Base-by-base conservation (phyloP, 1,140 invertebrate species). In the Bombus superbus region DNA sequence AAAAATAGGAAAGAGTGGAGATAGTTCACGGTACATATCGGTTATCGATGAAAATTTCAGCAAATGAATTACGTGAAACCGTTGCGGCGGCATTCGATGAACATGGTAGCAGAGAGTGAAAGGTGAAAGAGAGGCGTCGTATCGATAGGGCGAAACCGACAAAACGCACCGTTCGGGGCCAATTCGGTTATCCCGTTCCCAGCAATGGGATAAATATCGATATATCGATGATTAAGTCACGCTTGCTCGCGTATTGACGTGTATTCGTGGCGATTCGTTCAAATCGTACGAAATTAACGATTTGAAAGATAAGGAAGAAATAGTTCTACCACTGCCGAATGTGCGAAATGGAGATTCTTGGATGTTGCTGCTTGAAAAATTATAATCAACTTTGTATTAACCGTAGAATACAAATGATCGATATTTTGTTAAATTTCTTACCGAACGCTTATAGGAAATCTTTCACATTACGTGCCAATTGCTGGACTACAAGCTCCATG, bases 41-140 rank as follows among this genome's bases (percentile, higher is more conserved):
- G 40, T 86, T 86, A 75, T 72, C 40, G 85, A 86, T 62, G 57
- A 87, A 88, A 87, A 83, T 87, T 42, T 64, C 68, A 62, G 32
- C 79, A 76, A 69, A 86, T 71, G 40, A 82, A 78, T 88, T 83
- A 44, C 66, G 35, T 32, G 35, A 81, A 35, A 64, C 11, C 25
- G 38, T 73, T 44, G 28, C 11, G 47, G 47, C 3, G 66, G 13
- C 40, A 35, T 68, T 68, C 59, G 35, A 32, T 28, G 35, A n/a
- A 18, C 32, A 25, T n/a, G 11, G 10, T 28, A 32, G 22, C 38
- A 74, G 42, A 25, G 22, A 42, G 11, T 57, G 76, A 77, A 88
- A 64, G 28, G 35, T 40, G 69, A 35, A 28, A 76, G n/a, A 25
- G 68, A 71, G 72, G 71, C 22, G 11, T 10, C 10, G 28, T 47